Base-by-base conservation (phyloP, 1,140 invertebrate genomes). In the Hermetia illucens region DNA sequence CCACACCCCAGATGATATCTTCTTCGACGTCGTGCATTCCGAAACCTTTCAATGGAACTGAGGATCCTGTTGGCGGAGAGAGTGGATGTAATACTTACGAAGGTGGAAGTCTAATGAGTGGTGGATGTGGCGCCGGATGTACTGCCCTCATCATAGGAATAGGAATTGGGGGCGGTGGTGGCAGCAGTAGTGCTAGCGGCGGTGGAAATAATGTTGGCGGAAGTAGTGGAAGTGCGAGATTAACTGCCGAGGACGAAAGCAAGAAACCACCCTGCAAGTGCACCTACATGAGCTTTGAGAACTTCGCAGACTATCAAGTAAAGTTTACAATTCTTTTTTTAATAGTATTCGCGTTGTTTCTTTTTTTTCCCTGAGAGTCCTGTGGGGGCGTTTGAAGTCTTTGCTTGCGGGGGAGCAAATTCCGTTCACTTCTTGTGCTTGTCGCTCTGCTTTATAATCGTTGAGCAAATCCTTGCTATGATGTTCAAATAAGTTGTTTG, bases 201-300 rank as follows among this genome's bases (percentile, higher is more conserved):
- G 13, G 24, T 27, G 24, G 13, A 13, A n/a, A n/a, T n/a, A n/a
- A n/a, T n/a, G n/a, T n/a, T n/a, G n/a, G n/a, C n/a, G n/a, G n/a
- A n/a, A n/a, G n/a, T n/a, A n/a, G n/a, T n/a, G n/a, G n/a, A n/a
- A n/a, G n/a, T n/a, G n/a, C n/a, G n/a, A n/a, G n/a, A n/a, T n/a
- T n/a, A n/a, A n/a, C n/a, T n/a, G 24, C 10, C 30, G 17, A 32
- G 5, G 16, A 32, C 9, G 10, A 32, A 9, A 6, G 6, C 10
- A 32, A 32, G 13, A 10, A 32, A 16, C 30, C 10, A 16, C 30
- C 9, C 13, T 32, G 30, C 16, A 32, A 32, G 10, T 32, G 30
- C 30, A 32, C 30, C 13, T 32, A 32, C 13, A 32, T 32, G 30
- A 32, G 30, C 30, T 32, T 32, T 32, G 30, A 32, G 10, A 32